phyloP scores from a whole-genome alignment of 2,113 vertebrate species.

The Todiramphus chloris region DNA sequence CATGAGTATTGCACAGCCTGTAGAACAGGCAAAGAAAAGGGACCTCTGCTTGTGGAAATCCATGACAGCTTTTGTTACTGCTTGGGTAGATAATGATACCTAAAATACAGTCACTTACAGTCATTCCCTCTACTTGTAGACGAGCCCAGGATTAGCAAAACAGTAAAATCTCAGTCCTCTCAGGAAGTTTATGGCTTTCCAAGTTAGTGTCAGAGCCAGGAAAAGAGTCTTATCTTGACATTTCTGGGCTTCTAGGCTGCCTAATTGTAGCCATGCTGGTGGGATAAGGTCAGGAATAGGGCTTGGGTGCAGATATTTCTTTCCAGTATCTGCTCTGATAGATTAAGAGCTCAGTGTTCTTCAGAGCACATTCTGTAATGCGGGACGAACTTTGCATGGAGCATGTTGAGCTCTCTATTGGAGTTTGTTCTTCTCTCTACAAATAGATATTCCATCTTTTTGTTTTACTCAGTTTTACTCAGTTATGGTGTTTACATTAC shows the following conservation, averaged over 20 bases:
- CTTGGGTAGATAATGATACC: background rate
- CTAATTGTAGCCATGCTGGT: background rate
- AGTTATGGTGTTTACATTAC: constrained; percentile 54
- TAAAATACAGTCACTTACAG: background rate
- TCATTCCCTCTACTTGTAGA: background rate
- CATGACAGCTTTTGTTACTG: background rate
- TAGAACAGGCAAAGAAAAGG: background rate
- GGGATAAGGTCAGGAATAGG: background rate
- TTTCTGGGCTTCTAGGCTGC: background rate
- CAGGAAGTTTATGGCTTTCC: background rate
- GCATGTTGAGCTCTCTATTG: background rate
- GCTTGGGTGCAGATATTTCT: background rate
- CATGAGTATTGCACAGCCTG: background rate
- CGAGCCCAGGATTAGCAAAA: background rate
- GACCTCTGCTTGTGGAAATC: background rate
- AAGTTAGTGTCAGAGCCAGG: background rate
- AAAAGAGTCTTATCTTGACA: background rate
- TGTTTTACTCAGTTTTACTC: constrained; percentile 14
- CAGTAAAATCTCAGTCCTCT: background rate
- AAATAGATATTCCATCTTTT: background rate
- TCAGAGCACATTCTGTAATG: background rate
- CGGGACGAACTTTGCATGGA: background rate
- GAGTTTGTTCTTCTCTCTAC: background rate
- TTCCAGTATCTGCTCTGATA: background rate
- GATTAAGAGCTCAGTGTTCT: background rate